A percentile compares a stretch with the other conserved stretches of the same genome.
These are phyloP conservation scores for Cathartes aura DNA, from an alignment of 2,113 vertebrate species.

Conservation along the genomic window DNA sequence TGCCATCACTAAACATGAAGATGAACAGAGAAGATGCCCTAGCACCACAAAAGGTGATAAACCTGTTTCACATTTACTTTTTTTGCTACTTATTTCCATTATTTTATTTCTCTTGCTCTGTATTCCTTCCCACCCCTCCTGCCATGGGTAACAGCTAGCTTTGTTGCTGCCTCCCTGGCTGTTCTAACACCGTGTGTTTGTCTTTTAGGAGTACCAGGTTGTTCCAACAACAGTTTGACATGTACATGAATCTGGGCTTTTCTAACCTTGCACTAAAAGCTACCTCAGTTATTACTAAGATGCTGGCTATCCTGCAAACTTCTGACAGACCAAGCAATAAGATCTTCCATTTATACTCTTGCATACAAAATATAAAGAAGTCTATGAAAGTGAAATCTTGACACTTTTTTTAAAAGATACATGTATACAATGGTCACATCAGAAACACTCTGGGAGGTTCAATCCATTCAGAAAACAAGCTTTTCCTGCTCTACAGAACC, in stretches of 20 bases:
- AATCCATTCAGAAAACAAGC: neutral
- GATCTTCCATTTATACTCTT: neutral
- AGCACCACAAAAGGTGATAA: neutral
- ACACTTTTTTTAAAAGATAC: neutral
- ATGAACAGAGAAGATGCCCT: neutral
- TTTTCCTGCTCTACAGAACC: neutral
- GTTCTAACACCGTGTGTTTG: neutral
- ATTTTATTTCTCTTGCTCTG: neutral
- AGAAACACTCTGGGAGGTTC: neutral
- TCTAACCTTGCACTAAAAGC: neutral
- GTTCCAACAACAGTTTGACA: neutral
- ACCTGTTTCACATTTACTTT: neutral
- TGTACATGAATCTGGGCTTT: accelerated
- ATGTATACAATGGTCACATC: neutral
- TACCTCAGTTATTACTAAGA: neutral
- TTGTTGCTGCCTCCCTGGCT: neutral
- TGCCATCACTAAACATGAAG: neutral
- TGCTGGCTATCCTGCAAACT: neutral
- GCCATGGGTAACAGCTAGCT: neutral
- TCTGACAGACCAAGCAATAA: neutral
- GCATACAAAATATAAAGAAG: neutral
- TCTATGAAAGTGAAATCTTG: neutral
- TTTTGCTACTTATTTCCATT: neutral
- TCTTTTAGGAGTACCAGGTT: neutral
- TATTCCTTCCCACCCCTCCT: neutral